Conservation (phyloP, 1,140 invertebrate genomes). For the Drosophila baimaii region DNA sequence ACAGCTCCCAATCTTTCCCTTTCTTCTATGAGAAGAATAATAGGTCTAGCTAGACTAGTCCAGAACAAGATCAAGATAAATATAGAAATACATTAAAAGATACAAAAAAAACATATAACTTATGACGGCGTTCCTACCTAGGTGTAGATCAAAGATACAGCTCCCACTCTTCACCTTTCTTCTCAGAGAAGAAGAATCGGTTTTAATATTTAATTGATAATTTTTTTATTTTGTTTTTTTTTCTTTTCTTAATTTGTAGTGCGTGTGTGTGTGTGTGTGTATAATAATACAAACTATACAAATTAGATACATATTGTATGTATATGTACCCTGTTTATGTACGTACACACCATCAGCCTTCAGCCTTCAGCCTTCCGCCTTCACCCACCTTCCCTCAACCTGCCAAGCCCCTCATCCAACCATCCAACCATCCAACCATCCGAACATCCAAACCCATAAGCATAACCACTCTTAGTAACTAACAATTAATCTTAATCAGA, state of each 20-base stretch:
- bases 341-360: slow-evolving; percentile 46
- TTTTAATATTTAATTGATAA: slow-evolving; percentile 32
- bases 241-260: slow-evolving; percentile 38
- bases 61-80: too few relatives aligned
- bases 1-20: too few relatives aligned
- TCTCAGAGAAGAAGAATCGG: slow-evolving; percentile 16
- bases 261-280: slow-evolving; percentile 40
- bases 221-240: too few relatives aligned
- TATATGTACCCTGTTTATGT: slow-evolving; percentile 61
- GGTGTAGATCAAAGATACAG: too few relatives aligned
- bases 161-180: too few relatives aligned
- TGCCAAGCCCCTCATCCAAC: slow-evolving; percentile 13
- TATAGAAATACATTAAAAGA: too few relatives aligned
- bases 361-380: slow-evolving; percentile 1
- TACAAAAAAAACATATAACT: too few relatives aligned
- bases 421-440: slow-evolving; percentile 4
- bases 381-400: slow-evolving; percentile 2
- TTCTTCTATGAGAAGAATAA: too few relatives aligned
- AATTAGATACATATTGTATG: slow-evolving; percentile 43
- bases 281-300: slow-evolving; percentile 27
- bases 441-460: slow-evolving; percentile 14
- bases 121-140: too few relatives aligned
- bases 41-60: too few relatives aligned
- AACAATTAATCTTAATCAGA: slow-evolving; percentile 42
- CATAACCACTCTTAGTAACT: slow-evolving; percentile 14